phyloP scores from a whole-genome alignment of 1,140 invertebrate genomes.

The Temnothorax curvispinosus region DNA sequence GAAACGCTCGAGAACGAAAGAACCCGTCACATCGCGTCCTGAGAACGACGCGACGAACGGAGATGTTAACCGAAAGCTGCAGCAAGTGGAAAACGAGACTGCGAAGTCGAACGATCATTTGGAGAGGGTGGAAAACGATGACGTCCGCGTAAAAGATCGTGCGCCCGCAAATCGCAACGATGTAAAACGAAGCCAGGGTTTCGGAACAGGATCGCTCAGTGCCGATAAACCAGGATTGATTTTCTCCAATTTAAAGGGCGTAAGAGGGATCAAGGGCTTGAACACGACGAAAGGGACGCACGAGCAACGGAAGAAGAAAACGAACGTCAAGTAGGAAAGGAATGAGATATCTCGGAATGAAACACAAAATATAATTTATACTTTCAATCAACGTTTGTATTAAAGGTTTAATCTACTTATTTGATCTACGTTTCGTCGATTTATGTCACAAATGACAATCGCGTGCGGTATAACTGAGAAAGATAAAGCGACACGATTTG shows the following conservation, averaged over 20 bases:
- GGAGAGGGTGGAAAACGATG: not conserved
- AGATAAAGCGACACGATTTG: not conserved
- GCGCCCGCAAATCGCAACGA: not conserved
- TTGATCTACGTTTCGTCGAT: not conserved
- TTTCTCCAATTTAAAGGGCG: not conserved
- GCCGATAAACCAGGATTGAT: not conserved
- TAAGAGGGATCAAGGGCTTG: not conserved
- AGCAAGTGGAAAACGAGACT: not conserved
- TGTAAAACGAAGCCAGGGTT: not conserved
- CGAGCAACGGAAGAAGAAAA: not conserved
- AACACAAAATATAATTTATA: not conserved
- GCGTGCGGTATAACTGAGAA: not conserved
- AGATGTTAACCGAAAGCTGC: not conserved
- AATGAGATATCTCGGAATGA: not conserved
- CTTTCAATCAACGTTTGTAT: not conserved
- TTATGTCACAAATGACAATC: not conserved
- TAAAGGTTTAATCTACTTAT: not conserved
- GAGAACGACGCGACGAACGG: not conserved
- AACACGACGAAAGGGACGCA: not conserved
- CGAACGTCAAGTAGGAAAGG: not conserved
- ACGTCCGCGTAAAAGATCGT: not conserved
- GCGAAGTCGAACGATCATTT: not conserved
- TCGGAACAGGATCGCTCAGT: not conserved
- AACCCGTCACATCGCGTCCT: not conserved
- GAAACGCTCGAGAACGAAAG: constrained; percentile 44